phyloP scores from a whole-genome alignment of 1,140 invertebrate genomes.

The Homalodisca vitripennis region DNA sequence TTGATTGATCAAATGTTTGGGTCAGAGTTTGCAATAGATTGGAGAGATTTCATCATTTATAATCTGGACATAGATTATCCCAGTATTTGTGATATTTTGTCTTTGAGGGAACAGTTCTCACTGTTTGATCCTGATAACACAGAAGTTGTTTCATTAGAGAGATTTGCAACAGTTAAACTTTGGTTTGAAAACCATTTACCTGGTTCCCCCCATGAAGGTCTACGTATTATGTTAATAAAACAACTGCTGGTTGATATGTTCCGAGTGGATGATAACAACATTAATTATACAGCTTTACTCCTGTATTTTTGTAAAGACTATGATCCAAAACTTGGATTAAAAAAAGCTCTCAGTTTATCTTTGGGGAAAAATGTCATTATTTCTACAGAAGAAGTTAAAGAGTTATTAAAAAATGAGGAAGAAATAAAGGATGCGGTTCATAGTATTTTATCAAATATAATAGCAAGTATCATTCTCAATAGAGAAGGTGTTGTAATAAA shows the following conservation, averaged over 20 bases:
- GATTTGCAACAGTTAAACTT: conserved; percentile 48
- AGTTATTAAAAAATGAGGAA: neutral
- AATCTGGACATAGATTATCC: conserved; percentile 55
- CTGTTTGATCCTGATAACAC: conserved; percentile 48
- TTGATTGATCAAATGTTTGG: conserved; percentile 53
- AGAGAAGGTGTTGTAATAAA: neutral
- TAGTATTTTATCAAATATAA: neutral
- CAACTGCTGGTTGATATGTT: conserved; percentile 56
- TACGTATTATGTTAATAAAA: conserved; percentile 50
- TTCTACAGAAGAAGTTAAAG: neutral
- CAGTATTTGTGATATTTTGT: conserved; percentile 51
- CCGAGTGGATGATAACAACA: conserved; percentile 46
- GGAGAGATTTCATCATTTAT: conserved; percentile 61
- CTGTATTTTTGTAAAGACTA: conserved; percentile 58
- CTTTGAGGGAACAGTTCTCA: conserved; percentile 49
- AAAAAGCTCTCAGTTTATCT: conserved; percentile 54
- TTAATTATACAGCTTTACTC: conserved; percentile 60
- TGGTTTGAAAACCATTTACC: conserved; percentile 56
- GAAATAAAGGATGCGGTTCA: neutral
- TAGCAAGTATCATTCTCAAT: neutral
- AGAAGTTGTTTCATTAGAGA: conserved; percentile 48
- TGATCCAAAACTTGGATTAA: conserved; percentile 54
- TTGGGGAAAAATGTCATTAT: conserved; percentile 50
- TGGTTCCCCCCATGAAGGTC: conserved; percentile 40
- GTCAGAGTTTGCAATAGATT: conserved; percentile 53